These are phyloP conservation scores for Drepana arcuata DNA, from an alignment of 1,140 invertebrate species.

Conservation along the genomic window DNA sequence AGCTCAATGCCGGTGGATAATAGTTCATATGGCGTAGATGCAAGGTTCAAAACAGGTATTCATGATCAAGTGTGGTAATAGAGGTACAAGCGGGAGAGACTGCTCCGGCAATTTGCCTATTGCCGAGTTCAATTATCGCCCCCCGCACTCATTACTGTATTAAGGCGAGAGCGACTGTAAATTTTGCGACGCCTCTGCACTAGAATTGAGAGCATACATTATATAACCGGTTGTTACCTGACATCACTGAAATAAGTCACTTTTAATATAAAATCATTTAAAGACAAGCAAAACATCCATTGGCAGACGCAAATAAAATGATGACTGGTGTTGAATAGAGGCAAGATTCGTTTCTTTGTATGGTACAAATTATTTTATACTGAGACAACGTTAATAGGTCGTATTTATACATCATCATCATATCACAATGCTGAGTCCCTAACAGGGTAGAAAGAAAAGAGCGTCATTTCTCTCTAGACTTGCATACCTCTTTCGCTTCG, in stretches of 20 bases:
- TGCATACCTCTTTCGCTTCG: too few relatives aligned
- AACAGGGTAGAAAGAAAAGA: too few relatives aligned
- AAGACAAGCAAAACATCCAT: too few relatives aligned
- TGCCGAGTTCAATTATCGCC: slow-evolving; percentile 65
- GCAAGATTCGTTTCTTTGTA: too few relatives aligned
- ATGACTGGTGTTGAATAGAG: too few relatives aligned
- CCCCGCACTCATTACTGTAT: slow-evolving; percentile 67
- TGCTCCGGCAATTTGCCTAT: slow-evolving; percentile 61
- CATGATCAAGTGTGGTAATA: slow-evolving; percentile 8
- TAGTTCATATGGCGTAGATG: background rate
- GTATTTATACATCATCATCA: too few relatives aligned
- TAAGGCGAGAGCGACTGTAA: slow-evolving; percentile 59
- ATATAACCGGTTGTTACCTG: slow-evolving; percentile 40
- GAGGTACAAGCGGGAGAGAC: slow-evolving; percentile 37
- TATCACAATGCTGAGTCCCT: too few relatives aligned
- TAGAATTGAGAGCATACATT: slow-evolving; percentile 39
- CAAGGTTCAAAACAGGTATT: background rate
- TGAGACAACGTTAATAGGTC: too few relatives aligned
- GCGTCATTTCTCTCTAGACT: too few relatives aligned
- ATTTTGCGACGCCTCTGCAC: slow-evolving; percentile 59
- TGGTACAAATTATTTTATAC: too few relatives aligned
- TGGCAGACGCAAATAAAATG: too few relatives aligned
- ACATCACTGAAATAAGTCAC: slow-evolving; percentile 6
- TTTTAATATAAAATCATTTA: too few relatives aligned
- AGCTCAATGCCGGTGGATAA: background rate